A percentile compares a stretch with the other conserved stretches of the same genome.
Evolutionary conservation across 2,113 vertebrate species (phyloP).

Genomic region (Ptychochromis oligacanthus): DNA sequence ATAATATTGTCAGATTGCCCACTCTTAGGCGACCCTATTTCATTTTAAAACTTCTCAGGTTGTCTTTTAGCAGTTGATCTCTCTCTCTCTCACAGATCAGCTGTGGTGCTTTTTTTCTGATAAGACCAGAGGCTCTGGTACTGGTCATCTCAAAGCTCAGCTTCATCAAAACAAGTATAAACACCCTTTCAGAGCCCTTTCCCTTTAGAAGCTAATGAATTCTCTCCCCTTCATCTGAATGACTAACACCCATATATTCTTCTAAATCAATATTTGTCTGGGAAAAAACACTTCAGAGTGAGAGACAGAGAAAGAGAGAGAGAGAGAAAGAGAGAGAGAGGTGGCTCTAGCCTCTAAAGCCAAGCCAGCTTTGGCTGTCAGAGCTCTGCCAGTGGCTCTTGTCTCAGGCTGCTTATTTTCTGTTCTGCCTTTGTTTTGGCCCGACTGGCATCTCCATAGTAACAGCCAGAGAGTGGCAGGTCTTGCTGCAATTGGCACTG

Average conservation of each 20-base stretch:
- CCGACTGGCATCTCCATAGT: slow-evolving; percentile 72
- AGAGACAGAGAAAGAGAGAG: slow-evolving; percentile 8
- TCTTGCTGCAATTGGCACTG: slow-evolving; percentile 29
- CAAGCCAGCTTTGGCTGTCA: slow-evolving; percentile 55
- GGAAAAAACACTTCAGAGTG: slow-evolving; percentile 18
- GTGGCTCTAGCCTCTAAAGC: slow-evolving; percentile 23
- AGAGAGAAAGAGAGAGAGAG: background rate
- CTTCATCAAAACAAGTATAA: background rate
- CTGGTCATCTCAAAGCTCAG: background rate
- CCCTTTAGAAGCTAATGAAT: slow-evolving; percentile 17
- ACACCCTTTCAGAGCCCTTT: background rate
- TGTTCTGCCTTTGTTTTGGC: slow-evolving; percentile 65
- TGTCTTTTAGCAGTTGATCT: background rate
- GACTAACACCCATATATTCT: slow-evolving; percentile 24
- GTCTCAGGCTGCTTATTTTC: slow-evolving; percentile 65
- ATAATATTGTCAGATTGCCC: background rate
- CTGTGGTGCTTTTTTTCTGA: background rate
- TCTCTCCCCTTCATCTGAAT: background rate
- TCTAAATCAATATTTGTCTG: slow-evolving; percentile 43
- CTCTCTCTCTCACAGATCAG: background rate
- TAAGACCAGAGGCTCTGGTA: background rate
- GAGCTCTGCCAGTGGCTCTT: slow-evolving; percentile 55
- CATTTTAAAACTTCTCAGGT: background rate
- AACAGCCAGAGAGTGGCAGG: slow-evolving; percentile 63
- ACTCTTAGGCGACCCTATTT: background rate